Evolutionary conservation across 2,797 vertebrate genomes (phyloP), one percentile per base, ranked within the genome.

Genomic region (Tarsius wallacei): DNA sequence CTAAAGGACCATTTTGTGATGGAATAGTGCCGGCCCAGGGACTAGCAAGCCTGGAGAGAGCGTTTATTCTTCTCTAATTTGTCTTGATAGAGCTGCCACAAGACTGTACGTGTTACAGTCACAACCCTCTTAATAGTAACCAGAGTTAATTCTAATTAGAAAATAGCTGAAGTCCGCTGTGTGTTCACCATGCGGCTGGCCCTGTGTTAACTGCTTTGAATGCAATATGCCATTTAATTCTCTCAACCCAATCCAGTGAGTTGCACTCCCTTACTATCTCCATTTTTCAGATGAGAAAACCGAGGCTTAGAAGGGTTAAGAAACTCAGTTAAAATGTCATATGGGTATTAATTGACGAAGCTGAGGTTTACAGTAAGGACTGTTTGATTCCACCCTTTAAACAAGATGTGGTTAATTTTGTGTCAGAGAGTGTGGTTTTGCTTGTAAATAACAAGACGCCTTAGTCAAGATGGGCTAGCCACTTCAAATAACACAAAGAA

Each of bases 241-340:
- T 63, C 47, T 80, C 28, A 66, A 31, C 5, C 59, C 42, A 42
- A 83, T n/a, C 22, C 73, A 26, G 0, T 53, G 22, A 88, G 15
- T 42, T 51, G 57, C 22, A 49, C 4, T 86, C 24, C 47, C 17
- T 76, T 78, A 66, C 76, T 70, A 73, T 49, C 28, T 22, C n/a
- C 51, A 64, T 49, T 95, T 86, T 85, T 94, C 26, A 74, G 14
- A 82, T 42, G 26, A 97, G 57, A 64, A 95, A 68, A 61, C n/a
- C 64, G 42, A 92, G 33, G 10, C 22, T 93, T 47, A 55, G 71
- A 49, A 85, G 49, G 31, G 5, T 59, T 70, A 71, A 68, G 13
- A 73, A 33, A 28, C 42, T 85, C 49, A 74, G 49, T n/a, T 70
- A 36, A 70, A 68, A 81, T 59, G 14, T 42, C 28, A 36, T 33